Evolutionary conservation across 2,113 vertebrate genomes (phyloP).

Genomic region (Notarius quadriscutis): DNA sequence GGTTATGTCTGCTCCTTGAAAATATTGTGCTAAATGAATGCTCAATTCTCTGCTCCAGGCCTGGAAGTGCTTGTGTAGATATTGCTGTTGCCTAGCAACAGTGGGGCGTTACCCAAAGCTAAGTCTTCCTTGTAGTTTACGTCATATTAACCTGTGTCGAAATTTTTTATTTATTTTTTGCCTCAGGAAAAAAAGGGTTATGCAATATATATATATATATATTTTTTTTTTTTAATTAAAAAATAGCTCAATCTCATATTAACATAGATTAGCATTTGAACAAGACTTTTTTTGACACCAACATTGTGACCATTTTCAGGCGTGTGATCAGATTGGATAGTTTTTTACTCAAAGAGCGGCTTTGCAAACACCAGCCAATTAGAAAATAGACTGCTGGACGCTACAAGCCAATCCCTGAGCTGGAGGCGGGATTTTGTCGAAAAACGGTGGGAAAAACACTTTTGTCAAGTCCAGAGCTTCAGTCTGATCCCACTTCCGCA

Average conservation of each 20-base stretch:
- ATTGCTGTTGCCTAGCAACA: constrained; percentile 70
- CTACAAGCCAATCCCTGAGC: neutral
- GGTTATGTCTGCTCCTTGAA: neutral
- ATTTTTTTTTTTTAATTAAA: too few species aligned
- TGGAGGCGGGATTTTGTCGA: constrained; percentile 8
- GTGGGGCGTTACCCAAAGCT: constrained; percentile 21
- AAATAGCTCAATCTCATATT: neutral
- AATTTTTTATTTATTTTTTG: neutral
- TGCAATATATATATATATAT: neutral
- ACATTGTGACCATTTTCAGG: neutral
- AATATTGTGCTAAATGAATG: neutral
- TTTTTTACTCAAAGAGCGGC: neutral
- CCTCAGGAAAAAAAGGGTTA: neutral
- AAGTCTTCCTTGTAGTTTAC: neutral
- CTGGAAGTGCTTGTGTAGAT: constrained; percentile 2
- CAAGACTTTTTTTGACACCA: neutral
- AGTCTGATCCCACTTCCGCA: constrained; percentile 42
- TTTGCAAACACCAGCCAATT: neutral
- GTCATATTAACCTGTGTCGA: neutral
- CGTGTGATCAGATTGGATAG: neutral
- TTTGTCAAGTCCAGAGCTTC: neutral
- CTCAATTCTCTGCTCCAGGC: neutral
- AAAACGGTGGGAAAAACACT: constrained; percentile 10
- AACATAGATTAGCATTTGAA: neutral
- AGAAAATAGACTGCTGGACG: neutral